phyloP scores from a whole-genome alignment of 2,113 vertebrate genomes.

The Astur gentilis region DNA sequence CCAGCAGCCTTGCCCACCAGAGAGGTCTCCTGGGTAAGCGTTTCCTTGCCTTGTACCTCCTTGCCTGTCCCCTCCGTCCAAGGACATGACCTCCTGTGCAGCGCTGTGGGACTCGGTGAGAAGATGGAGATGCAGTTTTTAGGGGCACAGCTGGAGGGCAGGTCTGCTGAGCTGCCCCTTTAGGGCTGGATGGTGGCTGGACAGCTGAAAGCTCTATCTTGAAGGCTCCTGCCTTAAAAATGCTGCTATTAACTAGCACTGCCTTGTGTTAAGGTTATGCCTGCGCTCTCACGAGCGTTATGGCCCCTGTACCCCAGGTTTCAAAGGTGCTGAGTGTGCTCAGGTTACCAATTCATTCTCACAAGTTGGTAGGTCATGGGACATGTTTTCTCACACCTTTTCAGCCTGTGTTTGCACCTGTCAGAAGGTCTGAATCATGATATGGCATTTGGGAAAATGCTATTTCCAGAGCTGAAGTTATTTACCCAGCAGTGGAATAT shows the following conservation, averaged over 20 bases:
- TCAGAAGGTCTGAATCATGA: background rate
- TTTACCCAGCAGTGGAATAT: constrained; percentile 18
- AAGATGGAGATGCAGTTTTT: background rate
- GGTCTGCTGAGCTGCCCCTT: background rate
- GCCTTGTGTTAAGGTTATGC: background rate
- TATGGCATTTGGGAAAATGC: background rate
- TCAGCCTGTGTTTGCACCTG: background rate
- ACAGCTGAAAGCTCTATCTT: background rate
- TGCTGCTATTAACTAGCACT: background rate
- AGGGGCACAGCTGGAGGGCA: background rate
- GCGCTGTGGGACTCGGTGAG: background rate
- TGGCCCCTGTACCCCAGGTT: background rate
- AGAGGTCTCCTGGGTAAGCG: background rate
- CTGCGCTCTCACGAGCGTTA: background rate
- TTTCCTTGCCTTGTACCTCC: background rate
- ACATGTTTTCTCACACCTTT: background rate
- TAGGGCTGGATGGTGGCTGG: background rate
- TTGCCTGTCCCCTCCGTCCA: rapidly evolving
- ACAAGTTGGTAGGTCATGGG: background rate
- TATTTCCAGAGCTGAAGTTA: background rate
- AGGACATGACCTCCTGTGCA: rapidly evolving
- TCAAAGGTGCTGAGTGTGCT: background rate
- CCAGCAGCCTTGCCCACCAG: rapidly evolving
- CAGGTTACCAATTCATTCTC: background rate
- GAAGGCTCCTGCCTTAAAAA: background rate